phyloP scores from a whole-genome alignment of 2,113 vertebrate genomes.

The Ibidorhyncha struthersii region DNA sequence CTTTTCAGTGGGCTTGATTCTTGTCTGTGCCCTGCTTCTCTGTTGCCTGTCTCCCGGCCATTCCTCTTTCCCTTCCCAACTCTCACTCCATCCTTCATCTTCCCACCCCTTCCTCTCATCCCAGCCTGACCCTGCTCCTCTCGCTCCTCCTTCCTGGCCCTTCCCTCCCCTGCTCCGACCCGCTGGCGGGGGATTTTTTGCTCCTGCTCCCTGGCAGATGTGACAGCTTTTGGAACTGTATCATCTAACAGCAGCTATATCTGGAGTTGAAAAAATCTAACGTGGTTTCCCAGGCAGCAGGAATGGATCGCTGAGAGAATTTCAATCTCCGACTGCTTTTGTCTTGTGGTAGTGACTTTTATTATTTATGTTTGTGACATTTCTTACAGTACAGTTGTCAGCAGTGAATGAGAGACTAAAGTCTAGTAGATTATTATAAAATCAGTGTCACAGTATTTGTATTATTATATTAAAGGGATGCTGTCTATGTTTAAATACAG shows the following conservation, averaged over 20 bases:
- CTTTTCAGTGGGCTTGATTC: not conserved
- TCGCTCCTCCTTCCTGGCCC: slow-evolving; percentile 51
- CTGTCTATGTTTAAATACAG: slow-evolving; percentile 39
- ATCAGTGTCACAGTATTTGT: slow-evolving; percentile 32
- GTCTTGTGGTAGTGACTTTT: slow-evolving; percentile 69
- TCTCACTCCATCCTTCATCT: not conserved
- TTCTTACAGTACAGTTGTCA: slow-evolving; percentile 49
- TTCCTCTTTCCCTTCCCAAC: not conserved
- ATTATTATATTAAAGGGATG: slow-evolving; percentile 12
- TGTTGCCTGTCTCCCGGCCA: not conserved
- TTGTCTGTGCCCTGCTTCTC: not conserved
- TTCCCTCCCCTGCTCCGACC: slow-evolving; percentile 67
- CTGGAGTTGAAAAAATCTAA: slow-evolving; percentile 59
- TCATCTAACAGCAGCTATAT: slow-evolving; percentile 52
- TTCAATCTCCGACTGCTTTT: slow-evolving; percentile 64
- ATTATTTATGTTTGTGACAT: slow-evolving; percentile 67
- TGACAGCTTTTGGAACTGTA: slow-evolving; percentile 64
- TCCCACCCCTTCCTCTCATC: slow-evolving; percentile 52
- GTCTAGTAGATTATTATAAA: slow-evolving; percentile 38
- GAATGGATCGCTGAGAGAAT: slow-evolving; percentile 64
- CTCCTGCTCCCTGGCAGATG: slow-evolving; percentile 63
- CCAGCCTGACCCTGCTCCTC: slow-evolving; percentile 56
- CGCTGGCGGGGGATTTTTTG: slow-evolving; percentile 45
- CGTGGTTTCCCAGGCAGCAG: slow-evolving; percentile 69
- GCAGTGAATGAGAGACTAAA: slow-evolving; percentile 18